Evolutionary conservation across 2,113 vertebrate genomes (phyloP), one percentile per base, ranked within the genome.

Genomic region (Chaenogobius annularis): DNA sequence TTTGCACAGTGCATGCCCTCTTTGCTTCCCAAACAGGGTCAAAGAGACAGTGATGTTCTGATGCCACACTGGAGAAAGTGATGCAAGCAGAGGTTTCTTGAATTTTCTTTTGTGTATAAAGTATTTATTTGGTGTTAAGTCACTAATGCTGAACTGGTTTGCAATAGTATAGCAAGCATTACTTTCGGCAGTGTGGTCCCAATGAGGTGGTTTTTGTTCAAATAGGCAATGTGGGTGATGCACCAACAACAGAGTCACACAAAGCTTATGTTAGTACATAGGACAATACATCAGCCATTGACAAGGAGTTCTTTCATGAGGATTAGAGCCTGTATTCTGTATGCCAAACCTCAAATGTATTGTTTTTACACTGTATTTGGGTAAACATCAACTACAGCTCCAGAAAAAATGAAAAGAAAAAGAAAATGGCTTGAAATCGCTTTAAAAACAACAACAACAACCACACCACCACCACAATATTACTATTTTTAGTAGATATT

Each of bases 241-340:
- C 82, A 88, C 84, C 69, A 78, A 89, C 69, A 78, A 89, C 82
- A 84, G 67, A 78, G 79, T 82, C 83, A 88, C 76, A 89, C 83
- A 87, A 78, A 83, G 85, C 70, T 83, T 76, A 80, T 91, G 88
- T 92, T 88, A 90, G 81, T 91, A 88, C 76, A 85, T 86, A 84
- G 76, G 83, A 88, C 86, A 81, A 81, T 76, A 77, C 77, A 87
- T 85, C 82, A 90, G 87, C 78, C 85, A 84, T 70, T 88, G 77
- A 86, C 77, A 79, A 59, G 72, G 59, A 62, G 69, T 80, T 80
- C 37, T 43, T 70, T 70, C 74, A 75, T 63, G 50, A 69, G 67
- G 59, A 80, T 59, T 8, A 22, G 59, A 72, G 62, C 13, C 64
- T 72, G 62, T n/a, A 22, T 64, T 68, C 68, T 66, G 52, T 44